Conservation (phyloP, 2,797 vertebrate species). For the Aphelocoma californica region DNA sequence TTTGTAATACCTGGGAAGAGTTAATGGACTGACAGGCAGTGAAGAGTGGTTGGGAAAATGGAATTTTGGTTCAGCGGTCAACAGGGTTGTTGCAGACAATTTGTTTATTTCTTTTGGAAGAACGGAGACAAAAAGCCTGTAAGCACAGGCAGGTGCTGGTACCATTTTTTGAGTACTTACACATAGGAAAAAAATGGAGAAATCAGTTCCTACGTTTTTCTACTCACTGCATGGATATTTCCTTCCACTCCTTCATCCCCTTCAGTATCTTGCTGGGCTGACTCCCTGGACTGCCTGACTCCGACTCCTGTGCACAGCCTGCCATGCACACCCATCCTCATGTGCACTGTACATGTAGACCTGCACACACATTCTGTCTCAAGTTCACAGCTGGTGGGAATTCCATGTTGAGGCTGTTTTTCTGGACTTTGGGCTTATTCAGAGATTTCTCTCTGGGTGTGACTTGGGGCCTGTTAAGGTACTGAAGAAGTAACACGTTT, state of each 20-base stretch:
- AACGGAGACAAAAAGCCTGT: neutral
- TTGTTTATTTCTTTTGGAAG: neutral
- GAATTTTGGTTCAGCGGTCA: neutral
- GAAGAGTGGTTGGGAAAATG: neutral
- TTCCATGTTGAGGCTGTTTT: neutral
- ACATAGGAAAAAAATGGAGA: neutral
- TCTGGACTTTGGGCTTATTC: neutral
- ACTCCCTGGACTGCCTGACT: neutral
- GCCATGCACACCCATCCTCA: fast-evolving
- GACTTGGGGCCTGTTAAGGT: neutral
- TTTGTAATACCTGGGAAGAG: neutral
- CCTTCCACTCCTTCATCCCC: neutral
- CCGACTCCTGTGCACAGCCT: neutral
- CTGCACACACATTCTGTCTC: neutral
- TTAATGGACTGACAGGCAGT: neutral
- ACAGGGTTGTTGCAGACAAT: neutral
- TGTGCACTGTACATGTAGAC: fast-evolving
- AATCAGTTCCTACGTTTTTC: neutral
- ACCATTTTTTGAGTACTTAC: neutral
- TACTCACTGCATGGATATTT: neutral
- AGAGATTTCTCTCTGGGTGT: neutral
- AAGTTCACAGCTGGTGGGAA: neutral
- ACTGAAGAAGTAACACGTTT: neutral
- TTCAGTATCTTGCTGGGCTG: neutral
- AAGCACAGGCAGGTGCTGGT: neutral